phyloP scores from a whole-genome alignment of 2,113 vertebrate species.

The Campylomormyrus tamandua region DNA sequence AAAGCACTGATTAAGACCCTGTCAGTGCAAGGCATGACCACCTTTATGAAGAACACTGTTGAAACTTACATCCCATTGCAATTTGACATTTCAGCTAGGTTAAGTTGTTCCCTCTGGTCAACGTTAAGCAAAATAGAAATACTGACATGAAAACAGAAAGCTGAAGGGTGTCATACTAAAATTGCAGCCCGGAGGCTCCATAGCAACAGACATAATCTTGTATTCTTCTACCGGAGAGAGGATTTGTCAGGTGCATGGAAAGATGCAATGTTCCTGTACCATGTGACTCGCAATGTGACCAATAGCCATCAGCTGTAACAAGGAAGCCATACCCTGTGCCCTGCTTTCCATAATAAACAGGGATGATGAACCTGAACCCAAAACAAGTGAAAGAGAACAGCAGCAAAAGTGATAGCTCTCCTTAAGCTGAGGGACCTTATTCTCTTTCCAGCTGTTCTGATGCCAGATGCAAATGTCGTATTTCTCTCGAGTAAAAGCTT shows the following conservation, averaged over 20 bases:
- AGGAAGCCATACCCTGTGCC: not conserved
- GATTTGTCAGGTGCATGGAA: not conserved
- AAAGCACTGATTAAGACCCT: not conserved
- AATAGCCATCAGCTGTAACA: not conserved
- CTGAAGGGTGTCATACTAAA: not conserved
- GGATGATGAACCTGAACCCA: not conserved
- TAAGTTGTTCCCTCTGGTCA: not conserved
- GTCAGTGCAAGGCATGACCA: not conserved
- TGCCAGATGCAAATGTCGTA: not conserved
- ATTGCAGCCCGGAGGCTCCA: not conserved
- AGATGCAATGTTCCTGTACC: not conserved
- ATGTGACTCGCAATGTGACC: not conserved
- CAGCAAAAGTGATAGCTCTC: not conserved
- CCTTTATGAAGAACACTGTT: not conserved
- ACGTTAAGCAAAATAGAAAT: not conserved
- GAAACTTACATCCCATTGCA: not conserved
- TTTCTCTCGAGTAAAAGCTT: not conserved
- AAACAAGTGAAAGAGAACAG: not conserved
- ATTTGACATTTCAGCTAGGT: not conserved
- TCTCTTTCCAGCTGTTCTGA: not conserved
- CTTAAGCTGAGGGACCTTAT: not conserved
- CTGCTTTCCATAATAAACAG: not conserved
- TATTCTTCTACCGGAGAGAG: not conserved
- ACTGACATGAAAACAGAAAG: not conserved
- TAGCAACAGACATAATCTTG: not conserved